Base-by-base conservation (phyloP, 2,797 vertebrate species). In the Sebastes hubbsi region DNA sequence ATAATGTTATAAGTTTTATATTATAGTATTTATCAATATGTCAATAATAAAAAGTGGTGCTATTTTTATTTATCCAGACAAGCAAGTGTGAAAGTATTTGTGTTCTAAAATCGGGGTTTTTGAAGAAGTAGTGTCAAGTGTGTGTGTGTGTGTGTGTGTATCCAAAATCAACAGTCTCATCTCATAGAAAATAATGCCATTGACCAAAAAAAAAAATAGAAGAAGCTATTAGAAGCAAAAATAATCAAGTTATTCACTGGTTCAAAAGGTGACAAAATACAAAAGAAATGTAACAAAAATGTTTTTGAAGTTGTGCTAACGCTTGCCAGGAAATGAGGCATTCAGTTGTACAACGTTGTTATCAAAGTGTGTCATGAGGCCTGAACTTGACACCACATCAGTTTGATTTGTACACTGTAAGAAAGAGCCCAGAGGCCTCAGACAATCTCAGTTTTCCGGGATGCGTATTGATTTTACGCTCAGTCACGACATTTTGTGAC, bases 401-500 rank as follows among this genome's bases (percentile, higher is more conserved):
- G 6, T 29, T 66, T 61, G 42, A 71, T 64, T 61, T 79, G 10
- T 66, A n/a, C 56, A 13, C 32, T 55, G 36, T 27, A 8, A 49
- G 30, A 54, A 55, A 22, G 3, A 7, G 1, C 66, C 42, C n/a
- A n/a, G n/a, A 27, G 8, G n/a, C 56, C 63, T 80, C 18, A 20
- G 29, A 72, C 63, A 11, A 46, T 34, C 32, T 71, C 56, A 67
- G 32, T 13, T 64, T 9, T 72, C 32, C 38, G 32, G 8, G 52
- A 25, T 42, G 24, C 52, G 30, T 25, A 85, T 62, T 70, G 77
- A 78, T 82, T 74, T 84, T 55, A 67, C 1, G 5, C 36, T 55
- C 32, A n/a, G 55, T 36, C 2, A 1, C 32, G 38, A 30, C 12
- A 25, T 8, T 59, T 60, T 30, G 14, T 46, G 66, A 55, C 22